Base-by-base conservation (phyloP, 1,140 invertebrate species). In the Chrysomallon squamiferum region DNA sequence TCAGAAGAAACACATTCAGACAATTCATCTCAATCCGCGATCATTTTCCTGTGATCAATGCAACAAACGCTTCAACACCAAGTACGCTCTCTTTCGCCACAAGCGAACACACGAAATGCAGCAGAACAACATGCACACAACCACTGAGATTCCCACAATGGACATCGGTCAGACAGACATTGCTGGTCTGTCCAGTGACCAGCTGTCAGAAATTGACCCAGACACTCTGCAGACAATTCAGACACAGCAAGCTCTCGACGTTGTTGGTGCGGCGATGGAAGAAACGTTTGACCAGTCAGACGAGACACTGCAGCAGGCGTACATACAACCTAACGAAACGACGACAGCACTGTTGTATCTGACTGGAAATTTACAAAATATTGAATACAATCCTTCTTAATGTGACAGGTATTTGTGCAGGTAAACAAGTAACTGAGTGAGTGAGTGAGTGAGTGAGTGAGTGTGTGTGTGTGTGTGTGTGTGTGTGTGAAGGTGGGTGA, bases 1-100 rank as follows among this genome's bases (percentile, higher is more conserved):
- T 0, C 86, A 87, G 65, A 74, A 82, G 27, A 86, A 85, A 49
- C 87, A 87, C 62, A 79, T 87, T 6, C 66, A 80, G 49, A 82
- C 79, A 18, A 83, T 87, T 29, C 86, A 87, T 65, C 71, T 79
- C 18, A 84, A 86, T 45, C 83, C 85, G 1, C 75, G 82, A 2
- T 69, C 81, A 9, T 81, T 77, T 65, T 56, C 69, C 22, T 87
- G 87, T 62, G 43, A 64, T 27, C 43, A 72, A 6, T 88, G 86
- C 63, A 69, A 73, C 18, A 82, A 82, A 59, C 72, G 79, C 32
- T 87, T 87, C 71, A 87, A 86, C 69, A 87, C 87, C 0, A 83
- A 83, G n/a, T 86, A 84, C 68, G 79, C 85, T 3, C 70, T 87
- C 9, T 72, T 77, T 22, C 75, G 85, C 0, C 86, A 87, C 69